These are phyloP conservation scores for Seriola quinqueradiata DNA, from an alignment of 2,113 vertebrate species.

Conservation along the genomic window DNA sequence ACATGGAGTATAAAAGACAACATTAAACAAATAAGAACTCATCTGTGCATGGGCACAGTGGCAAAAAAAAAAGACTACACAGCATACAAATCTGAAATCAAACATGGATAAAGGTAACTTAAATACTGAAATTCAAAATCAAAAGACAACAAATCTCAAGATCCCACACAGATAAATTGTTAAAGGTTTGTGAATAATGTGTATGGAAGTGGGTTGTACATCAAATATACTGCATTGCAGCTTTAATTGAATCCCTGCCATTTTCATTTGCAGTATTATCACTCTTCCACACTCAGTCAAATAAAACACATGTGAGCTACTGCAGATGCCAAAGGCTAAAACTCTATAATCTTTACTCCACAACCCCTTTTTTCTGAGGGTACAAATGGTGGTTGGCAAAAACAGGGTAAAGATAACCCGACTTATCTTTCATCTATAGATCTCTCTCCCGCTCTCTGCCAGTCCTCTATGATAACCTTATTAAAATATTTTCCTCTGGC, in stretches of 20 bases:
- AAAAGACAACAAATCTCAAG: background rate
- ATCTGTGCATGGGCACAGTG: background rate
- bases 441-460: slow-evolving; percentile 27
- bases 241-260: slow-evolving; percentile 55
- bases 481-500: slow-evolving; percentile 76
- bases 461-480: slow-evolving; percentile 66
- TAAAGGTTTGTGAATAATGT: slow-evolving; percentile 30
- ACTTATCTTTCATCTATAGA: slow-evolving; percentile 67
- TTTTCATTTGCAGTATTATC: slow-evolving; percentile 60
- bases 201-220: background rate
- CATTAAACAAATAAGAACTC: background rate
- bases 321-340: slow-evolving; percentile 71
- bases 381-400: slow-evolving; percentile 55
- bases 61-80: background rate
- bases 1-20: background rate
- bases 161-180: slow-evolving; percentile 6
- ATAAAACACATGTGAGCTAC: slow-evolving; percentile 59
- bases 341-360: slow-evolving; percentile 64
- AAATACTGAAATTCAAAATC: background rate
- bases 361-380: slow-evolving; percentile 31
- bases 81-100: background rate
- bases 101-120: background rate
- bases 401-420: slow-evolving; percentile 62
- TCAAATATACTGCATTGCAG: slow-evolving; percentile 57
- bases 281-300: slow-evolving; percentile 57